Evolutionary conservation across 2,797 vertebrate species (phyloP).

Genomic region (Apogon talboti): DNA sequence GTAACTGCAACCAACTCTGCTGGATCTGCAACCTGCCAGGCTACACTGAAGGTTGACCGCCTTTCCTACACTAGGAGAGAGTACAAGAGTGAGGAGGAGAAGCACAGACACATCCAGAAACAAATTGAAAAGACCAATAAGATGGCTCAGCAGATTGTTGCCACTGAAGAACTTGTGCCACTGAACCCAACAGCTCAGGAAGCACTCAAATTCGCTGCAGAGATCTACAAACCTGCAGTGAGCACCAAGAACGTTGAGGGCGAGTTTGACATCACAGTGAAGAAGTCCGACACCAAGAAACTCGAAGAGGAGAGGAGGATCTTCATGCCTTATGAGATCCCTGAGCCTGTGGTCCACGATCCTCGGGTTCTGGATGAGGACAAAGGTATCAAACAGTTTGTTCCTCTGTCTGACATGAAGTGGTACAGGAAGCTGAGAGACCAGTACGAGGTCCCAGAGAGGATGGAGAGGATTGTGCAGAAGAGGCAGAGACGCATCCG

Average conservation of each 20-base stretch:
- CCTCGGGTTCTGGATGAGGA: slow-evolving; percentile 88
- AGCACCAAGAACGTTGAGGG: slow-evolving; percentile 96
- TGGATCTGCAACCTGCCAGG: slow-evolving; percentile 94
- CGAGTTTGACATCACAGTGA: slow-evolving; percentile 90
- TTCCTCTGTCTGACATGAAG: slow-evolving; percentile 98
- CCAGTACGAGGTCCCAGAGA: slow-evolving; percentile 93
- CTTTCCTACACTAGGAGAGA: slow-evolving; percentile 93
- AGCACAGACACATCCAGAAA: slow-evolving; percentile 87
- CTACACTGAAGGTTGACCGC: slow-evolving; percentile 93
- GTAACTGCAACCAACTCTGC: slow-evolving; percentile 95
- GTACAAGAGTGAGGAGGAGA: slow-evolving; percentile 93
- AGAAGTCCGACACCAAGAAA: slow-evolving; percentile 89
- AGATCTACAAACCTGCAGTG: slow-evolving; percentile 95
- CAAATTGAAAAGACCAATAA: slow-evolving; percentile 97
- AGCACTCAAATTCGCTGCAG: slow-evolving; percentile 94
- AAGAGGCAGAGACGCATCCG: slow-evolving; percentile 97
- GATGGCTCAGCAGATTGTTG: slow-evolving; percentile 93
- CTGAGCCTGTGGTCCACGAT: slow-evolving; percentile 88
- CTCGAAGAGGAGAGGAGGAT: slow-evolving; percentile 88
- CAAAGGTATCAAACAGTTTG: slow-evolving; percentile 92
- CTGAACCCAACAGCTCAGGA: slow-evolving; percentile 94
- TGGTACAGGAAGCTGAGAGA: slow-evolving; percentile 97
- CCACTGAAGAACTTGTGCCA: slow-evolving; percentile 86
- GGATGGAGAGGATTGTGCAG: slow-evolving; percentile 90
- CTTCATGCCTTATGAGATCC: slow-evolving; percentile 97